These are phyloP conservation scores for Ethmia dodecea DNA, from an alignment of 2,888 invertebrate genomes.

Conservation along the genomic window DNA sequence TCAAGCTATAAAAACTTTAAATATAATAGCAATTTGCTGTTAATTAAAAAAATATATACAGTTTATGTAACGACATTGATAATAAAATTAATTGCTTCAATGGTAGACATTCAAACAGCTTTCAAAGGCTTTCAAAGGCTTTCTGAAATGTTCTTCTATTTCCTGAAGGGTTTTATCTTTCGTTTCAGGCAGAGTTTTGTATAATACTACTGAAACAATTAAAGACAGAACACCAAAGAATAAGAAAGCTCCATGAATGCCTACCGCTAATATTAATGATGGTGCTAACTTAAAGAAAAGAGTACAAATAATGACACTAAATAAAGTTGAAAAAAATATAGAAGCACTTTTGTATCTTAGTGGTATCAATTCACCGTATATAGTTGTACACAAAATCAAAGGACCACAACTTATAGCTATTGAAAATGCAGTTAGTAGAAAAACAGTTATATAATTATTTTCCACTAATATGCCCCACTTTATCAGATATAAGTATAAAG, in stretches of 20 bases:
- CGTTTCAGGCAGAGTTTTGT: constrained; percentile 4
- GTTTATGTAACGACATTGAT: too few relatives aligned
- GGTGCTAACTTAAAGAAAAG: constrained; percentile 14
- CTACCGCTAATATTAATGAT: background rate
- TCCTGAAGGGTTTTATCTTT: constrained; percentile 5
- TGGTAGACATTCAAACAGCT: too few relatives aligned
- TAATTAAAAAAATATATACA: too few relatives aligned
- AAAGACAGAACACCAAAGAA: background rate
- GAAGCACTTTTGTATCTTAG: constrained; percentile 11
- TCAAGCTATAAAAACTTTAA: too few relatives aligned
- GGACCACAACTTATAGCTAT: constrained; percentile 12
- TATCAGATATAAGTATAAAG: constrained; percentile 2
- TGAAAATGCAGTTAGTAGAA: constrained; percentile 8
- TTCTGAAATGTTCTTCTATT: too few relatives aligned
- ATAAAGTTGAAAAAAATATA: constrained; percentile 2
- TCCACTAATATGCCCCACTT: background rate
- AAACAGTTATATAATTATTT: constrained; percentile 25
- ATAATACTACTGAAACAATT: background rate
- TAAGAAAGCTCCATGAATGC: background rate
- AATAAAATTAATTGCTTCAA: too few relatives aligned
- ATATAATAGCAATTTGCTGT: too few relatives aligned
- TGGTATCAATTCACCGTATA: constrained; percentile 15
- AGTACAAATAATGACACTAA: constrained; percentile 3
- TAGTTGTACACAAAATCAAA: constrained; percentile 6
- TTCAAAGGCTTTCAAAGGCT: too few relatives aligned